phyloP scores from a whole-genome alignment of 2,888 invertebrate species.

The Amblyjoppa proteus region DNA sequence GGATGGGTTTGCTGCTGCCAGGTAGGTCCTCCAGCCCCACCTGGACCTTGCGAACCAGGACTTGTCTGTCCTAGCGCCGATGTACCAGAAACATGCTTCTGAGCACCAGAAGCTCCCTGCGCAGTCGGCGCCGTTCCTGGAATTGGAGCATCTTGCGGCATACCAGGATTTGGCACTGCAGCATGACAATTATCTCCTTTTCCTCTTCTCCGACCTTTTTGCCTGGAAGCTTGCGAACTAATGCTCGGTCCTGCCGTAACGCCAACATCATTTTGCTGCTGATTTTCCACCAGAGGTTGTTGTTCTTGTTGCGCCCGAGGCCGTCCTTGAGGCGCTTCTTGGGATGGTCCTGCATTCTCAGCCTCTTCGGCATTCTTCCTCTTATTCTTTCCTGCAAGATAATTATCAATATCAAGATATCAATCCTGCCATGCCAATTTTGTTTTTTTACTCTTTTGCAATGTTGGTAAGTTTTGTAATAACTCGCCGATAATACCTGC shows the following conservation, averaged over 20 bases:
- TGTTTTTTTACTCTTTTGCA: too few species aligned
- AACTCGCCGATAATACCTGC: too few species aligned
- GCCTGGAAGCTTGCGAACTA: not conserved
- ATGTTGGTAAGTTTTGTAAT: too few species aligned
- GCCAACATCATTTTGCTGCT: not conserved
- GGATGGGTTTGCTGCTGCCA: slow-evolving; percentile 36
- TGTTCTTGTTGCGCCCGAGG: not conserved
- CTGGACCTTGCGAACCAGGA: slow-evolving; percentile 20
- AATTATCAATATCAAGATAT: not conserved
- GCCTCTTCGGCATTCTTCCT: not conserved
- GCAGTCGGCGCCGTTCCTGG: not conserved
- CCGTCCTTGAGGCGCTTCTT: not conserved
- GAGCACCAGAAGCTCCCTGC: not conserved
- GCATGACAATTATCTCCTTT: not conserved
- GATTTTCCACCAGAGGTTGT: not conserved
- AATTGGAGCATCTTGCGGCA: not conserved
- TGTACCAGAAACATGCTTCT: not conserved
- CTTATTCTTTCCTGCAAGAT: not conserved
- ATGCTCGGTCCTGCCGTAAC: not conserved
- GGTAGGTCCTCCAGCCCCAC: not conserved
- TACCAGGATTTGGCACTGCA: not conserved
- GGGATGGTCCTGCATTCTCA: not conserved
- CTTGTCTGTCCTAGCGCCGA: not conserved
- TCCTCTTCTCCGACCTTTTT: not conserved
- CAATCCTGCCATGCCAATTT: too few species aligned